Conservation (phyloP, 1,140 invertebrate species). For the Lepidurus apus region DNA sequence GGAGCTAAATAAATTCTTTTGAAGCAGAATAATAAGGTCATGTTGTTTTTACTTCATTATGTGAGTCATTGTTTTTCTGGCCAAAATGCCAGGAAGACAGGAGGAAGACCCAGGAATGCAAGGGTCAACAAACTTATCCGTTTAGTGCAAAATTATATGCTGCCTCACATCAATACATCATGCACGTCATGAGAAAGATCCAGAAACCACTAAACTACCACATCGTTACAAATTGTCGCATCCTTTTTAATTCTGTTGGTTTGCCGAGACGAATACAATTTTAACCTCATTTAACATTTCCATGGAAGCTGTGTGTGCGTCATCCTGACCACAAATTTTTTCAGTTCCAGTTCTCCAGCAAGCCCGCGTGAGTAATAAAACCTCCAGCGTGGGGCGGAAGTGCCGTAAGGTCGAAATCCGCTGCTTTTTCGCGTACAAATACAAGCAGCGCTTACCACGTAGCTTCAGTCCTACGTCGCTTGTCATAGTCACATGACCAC, state of each 20-base stretch:
- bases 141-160: background rate
- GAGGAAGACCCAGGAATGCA: conserved; percentile 8
- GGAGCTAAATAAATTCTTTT: no score
- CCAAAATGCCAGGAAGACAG: background rate
- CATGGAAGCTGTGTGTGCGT: background rate
- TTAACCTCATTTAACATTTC: background rate
- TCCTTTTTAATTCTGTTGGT: background rate
- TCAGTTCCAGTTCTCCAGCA: background rate
- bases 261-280: background rate
- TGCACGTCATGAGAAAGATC: background rate
- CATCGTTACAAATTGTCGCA: no score
- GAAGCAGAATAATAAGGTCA: no score
- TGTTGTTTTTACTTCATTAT: background rate
- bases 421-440: conserved; percentile 2
- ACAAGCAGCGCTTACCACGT: background rate
- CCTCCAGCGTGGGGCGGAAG: background rate
- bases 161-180: background rate
- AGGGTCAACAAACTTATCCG: conserved; percentile 3
- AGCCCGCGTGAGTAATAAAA: background rate
- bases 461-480: background rate
- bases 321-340: background rate
- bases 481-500: background rate
- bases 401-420: background rate
- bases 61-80: conserved; percentile 5
- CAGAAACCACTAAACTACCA: no score